Percentiles rank a stretch among this genome's conserved stretches.
Conservation (phyloP, 1,140 invertebrate genomes). For the Mycetomoellerius zeteki region DNA sequence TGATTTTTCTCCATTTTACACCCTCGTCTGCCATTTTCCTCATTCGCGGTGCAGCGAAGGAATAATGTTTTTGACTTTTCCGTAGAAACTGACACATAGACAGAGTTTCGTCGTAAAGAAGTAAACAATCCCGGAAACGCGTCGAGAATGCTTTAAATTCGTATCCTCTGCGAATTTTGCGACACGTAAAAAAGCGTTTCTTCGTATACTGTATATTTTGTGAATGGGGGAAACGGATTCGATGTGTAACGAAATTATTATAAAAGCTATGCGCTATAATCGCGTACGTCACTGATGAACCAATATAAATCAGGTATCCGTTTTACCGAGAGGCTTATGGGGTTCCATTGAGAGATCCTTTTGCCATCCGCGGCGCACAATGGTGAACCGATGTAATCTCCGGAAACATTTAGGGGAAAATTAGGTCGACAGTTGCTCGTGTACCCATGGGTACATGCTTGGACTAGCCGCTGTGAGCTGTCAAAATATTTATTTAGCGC, state of each 20-base stretch:
- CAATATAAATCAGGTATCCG: constrained; percentile 50
- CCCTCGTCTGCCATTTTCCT: constrained; percentile 37
- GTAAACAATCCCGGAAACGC: neutral
- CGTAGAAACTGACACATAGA: neutral
- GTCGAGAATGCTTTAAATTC: neutral
- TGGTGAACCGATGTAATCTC: constrained; percentile 86
- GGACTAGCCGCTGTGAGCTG: constrained; percentile 71
- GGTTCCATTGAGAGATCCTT: constrained; percentile 68
- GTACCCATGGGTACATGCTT: constrained; percentile 77
- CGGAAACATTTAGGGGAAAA: constrained; percentile 86
- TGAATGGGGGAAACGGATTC: neutral
- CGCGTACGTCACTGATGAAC: constrained; percentile 3
- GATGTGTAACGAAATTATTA: constrained; percentile 21
- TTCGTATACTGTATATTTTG: neutral
- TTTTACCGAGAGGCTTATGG: constrained; percentile 72
- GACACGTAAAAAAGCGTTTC: neutral
- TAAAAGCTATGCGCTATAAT: constrained; percentile 26
- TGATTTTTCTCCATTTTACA: constrained; percentile 61
- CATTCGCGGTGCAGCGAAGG: neutral
- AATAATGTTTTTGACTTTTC: constrained; percentile 41
- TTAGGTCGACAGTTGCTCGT: constrained; percentile 85
- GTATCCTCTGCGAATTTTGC: neutral
- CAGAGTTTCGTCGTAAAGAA: neutral
- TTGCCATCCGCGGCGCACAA: constrained; percentile 78
- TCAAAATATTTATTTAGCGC: constrained; percentile 83